Percentiles rank a stretch among this genome's conserved stretches.
phyloP scores from a whole-genome alignment of 2,797 vertebrate species.

The Alauda arvensis region DNA sequence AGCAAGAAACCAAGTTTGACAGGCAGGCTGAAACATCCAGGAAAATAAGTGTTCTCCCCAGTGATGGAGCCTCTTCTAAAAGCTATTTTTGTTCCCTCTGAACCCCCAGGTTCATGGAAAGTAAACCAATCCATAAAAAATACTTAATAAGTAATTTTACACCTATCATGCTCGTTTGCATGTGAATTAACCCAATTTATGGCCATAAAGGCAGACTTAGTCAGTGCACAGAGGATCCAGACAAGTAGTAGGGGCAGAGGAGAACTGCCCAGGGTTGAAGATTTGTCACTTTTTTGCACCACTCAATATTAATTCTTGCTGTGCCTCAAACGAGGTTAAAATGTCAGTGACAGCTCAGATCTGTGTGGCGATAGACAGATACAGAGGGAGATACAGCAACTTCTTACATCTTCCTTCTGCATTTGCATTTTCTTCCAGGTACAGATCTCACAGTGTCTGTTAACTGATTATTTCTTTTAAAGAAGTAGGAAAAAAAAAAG shows the following conservation, averaged over 20 bases:
- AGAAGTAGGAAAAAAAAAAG: background rate
- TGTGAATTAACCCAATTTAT: conserved; percentile 36
- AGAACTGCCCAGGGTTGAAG: background rate
- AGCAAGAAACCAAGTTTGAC: conserved; percentile 34
- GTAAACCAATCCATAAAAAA: background rate
- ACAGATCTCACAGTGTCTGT: background rate
- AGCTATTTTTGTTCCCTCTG: background rate
- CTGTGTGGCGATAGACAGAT: background rate
- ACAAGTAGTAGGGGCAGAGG: background rate
- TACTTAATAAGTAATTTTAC: background rate
- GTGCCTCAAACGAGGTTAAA: conserved; percentile 13
- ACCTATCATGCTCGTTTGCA: background rate
- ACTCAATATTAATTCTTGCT: background rate
- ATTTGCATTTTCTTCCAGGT: conserved; percentile 52
- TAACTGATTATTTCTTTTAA: conserved; percentile 46
- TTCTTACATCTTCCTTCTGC: conserved; percentile 1
- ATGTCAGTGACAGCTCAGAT: background rate
- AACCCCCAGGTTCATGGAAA: background rate
- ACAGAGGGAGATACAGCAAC: conserved; percentile 5
- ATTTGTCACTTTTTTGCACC: conserved; percentile 28
- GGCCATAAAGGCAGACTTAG: background rate
- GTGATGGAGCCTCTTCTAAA: background rate
- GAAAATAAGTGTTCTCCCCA: background rate
- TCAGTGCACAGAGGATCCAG: background rate
- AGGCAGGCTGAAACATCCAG: background rate